phyloP scores from a whole-genome alignment of 64 coral and sea anemone genomes.

The Dendrophyllia cribrosa region DNA sequence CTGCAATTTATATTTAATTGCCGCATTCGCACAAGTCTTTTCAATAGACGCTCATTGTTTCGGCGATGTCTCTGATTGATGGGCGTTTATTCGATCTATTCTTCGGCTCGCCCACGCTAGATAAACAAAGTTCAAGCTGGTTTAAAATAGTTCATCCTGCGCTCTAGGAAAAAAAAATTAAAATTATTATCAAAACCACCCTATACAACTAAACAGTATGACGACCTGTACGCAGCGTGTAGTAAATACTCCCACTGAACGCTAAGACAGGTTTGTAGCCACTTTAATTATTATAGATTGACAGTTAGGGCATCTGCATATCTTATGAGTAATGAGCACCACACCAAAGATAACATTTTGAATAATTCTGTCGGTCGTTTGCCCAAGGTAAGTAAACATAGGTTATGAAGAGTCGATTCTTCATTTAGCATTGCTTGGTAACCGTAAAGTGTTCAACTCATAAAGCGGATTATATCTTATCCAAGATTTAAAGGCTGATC shows the following conservation, averaged over 20 bases:
- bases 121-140: not conserved
- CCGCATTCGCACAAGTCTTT: not conserved
- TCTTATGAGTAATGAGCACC: not conserved
- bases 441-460: not conserved
- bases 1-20: constrained; percentile 18
- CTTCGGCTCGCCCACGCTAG: not conserved
- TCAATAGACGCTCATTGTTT: not conserved
- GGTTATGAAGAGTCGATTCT: constrained; percentile 1
- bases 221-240: too few relatives aligned
- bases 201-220: not conserved
- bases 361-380: constrained; percentile 7
- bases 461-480: not conserved
- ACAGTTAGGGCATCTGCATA: not conserved
- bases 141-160: not conserved
- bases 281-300: too few relatives aligned
- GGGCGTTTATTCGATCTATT: not conserved
- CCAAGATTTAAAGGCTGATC: not conserved
- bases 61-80: not conserved
- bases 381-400: constrained; percentile 27
- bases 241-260: too few relatives aligned
- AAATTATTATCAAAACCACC: not conserved
- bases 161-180: not conserved
- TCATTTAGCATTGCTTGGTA: constrained; percentile 15
- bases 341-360: not conserved
- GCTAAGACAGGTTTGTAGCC: too few relatives aligned